Evolutionary conservation across 2,888 invertebrate species (phyloP), one percentile per base, ranked within the genome.

Genomic region (Tetragnatha montana): DNA sequence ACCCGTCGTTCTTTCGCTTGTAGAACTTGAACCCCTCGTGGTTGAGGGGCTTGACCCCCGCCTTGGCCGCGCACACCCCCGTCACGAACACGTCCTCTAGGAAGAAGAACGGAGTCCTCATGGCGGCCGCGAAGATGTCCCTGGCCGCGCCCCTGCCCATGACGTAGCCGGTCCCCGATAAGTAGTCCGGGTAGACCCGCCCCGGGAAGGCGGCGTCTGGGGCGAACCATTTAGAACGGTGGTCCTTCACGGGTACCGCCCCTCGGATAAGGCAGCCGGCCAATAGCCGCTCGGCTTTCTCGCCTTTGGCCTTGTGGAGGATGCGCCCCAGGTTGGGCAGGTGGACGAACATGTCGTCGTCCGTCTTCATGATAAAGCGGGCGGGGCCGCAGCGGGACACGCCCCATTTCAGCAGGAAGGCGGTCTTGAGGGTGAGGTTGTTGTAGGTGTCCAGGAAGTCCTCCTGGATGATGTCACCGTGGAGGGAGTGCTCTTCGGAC

Each of bases 371-470:
- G 76, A 91, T 75, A 49, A 83, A 91, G 10, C 78, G 69, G 10
- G 89, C 88, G 12, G 50, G 69, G 7, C 22, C 70, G 68, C 91
- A 91, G 60, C 80, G 71, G 12, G 83, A 69, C 12, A 95, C 95
- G 35, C 96, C 95, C 96, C 97, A 96, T 93, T 97, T 97, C 88
- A 97, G 93, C 95, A 97, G 95, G 95, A 97, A 96, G 14, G 97
- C 95, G 76, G 97, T 96, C 93, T 97, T 97, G 49, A 97, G 93
- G 0, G 97, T 97, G 91, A 97, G 94, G 95, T 97, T 97, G 93
- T 97, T 96, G 93, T 97, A 97, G 0, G 96, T 96, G 93, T 97
- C 97, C 70, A 96, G 93, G 93, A 97, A 97, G 74, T 95, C 95
- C 93, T 97, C 97, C 93, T 97, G 97, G 82, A 97, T 96, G 14